Evolutionary conservation across 1,140 invertebrate species (phyloP).

Genomic region (Elysia chlorotica): DNA sequence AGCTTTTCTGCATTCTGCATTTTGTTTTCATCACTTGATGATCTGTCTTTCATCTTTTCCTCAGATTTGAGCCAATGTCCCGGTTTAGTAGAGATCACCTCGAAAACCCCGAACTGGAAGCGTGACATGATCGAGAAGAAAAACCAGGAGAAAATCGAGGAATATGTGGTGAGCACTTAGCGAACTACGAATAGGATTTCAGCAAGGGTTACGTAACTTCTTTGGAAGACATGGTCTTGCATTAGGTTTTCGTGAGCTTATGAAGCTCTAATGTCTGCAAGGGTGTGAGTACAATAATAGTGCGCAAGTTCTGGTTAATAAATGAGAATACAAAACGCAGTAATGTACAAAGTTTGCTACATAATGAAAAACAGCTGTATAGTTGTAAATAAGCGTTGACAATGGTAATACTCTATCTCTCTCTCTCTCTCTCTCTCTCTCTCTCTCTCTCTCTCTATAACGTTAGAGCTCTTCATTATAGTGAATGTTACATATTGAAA

Average conservation of each 20-base stretch:
- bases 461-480: too few relatives aligned
- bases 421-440: background rate
- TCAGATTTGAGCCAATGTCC: conserved; percentile 40
- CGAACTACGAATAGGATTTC: too few relatives aligned
- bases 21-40: too few relatives aligned
- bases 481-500: too few relatives aligned
- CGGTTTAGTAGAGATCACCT: conserved; percentile 44
- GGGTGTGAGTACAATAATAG: background rate
- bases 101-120: conserved; percentile 49
- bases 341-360: background rate
- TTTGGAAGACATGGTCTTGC: too few relatives aligned
- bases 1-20: too few relatives aligned
- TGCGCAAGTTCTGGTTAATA: background rate
- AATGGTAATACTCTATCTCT: background rate
- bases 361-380: background rate
- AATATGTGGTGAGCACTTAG: conserved; percentile 41
- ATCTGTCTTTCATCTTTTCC: too few relatives aligned
- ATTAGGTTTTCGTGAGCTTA: background rate
- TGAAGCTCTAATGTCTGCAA: background rate
- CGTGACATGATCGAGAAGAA: conserved; percentile 53
- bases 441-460: background rate
- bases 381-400: background rate
- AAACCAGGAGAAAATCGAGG: conserved; percentile 50
- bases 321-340: background rate
- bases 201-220: too few relatives aligned